Base-by-base conservation (phyloP, 2,888 invertebrate species). In the Dynastes tityus region DNA sequence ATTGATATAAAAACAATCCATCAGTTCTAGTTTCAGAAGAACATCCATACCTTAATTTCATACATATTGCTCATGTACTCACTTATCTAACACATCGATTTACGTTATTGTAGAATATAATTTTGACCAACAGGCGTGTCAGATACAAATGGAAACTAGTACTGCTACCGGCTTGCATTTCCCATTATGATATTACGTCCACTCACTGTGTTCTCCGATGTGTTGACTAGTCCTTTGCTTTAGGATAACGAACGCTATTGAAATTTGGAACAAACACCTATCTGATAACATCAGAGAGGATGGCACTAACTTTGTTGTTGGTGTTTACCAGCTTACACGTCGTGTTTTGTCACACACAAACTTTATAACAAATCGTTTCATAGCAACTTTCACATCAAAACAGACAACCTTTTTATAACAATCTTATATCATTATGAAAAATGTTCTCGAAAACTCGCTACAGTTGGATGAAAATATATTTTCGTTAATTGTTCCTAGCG, bases 181-280 rank as follows among this genome's bases (percentile, higher is more conserved):
- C 32, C 32, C 32, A 32, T 45, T 11, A 11, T 45, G n/a, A 16
- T 16, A 55, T 55, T 55, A 55, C 53, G 53, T 55, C 16, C 16
- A 63, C 11, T 32, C 11, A 2, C 63, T 63, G 29, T 29, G 27
- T 32, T 63, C 29, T 29, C 27, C 29, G 32, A 32, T 6, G 63
- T 63, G 32, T 29, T 63, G 63, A 29, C 9, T 27, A 11, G 32
- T 55, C 32, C 2, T 63, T 13, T 32, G 32, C 27, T 4, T 22
- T 63, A 1, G 22, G 22, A 27, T 9, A 29, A 32, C 29, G n/a
- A 32, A 9, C 11, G 63, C 63, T 63, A 32, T 29, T 29, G 32
- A 63, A 63, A 32, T 63, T 63, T 63, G 32, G 2, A 13, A 29
- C 29, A 63, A 63, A 63, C 29, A 63, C 63, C 63, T 32, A 63